Evolutionary conservation across 1,140 invertebrate species (phyloP).

Genomic region (Andricus grossulariae): DNA sequence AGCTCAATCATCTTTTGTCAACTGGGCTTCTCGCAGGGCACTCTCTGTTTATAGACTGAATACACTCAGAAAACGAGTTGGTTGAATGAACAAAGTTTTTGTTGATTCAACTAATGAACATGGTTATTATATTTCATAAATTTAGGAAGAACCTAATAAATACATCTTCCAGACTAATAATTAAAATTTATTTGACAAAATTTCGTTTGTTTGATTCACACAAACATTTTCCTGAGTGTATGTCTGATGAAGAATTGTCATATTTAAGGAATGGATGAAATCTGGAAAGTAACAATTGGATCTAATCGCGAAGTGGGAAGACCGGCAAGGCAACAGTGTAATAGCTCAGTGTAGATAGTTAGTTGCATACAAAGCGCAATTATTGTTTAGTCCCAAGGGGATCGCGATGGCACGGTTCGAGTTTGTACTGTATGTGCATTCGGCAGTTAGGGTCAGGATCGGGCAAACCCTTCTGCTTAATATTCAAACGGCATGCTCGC

Average conservation of each 20-base stretch:
- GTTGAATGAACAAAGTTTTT: too few species aligned
- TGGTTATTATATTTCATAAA: too few species aligned
- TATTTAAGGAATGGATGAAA: not conserved
- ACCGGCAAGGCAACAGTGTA: not conserved
- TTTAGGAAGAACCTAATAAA: too few species aligned
- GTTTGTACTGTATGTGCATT: constrained; percentile 24
- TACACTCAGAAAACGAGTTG: too few species aligned
- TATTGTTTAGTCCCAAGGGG: constrained; percentile 28
- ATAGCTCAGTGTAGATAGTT: constrained; percentile 14
- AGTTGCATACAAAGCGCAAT: constrained; percentile 29
- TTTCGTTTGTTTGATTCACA: too few species aligned
- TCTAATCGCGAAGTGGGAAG: not conserved
- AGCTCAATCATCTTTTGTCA: not conserved
- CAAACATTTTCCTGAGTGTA: too few species aligned
- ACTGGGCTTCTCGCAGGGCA: too few species aligned
- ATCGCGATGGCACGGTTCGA: constrained; percentile 39
- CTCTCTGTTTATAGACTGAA: too few species aligned
- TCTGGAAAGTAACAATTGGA: not conserved
- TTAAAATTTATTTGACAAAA: too few species aligned
- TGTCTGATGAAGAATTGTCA: too few species aligned
- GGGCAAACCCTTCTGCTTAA: constrained; percentile 52
- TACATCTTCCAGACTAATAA: too few species aligned
- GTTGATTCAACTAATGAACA: too few species aligned
- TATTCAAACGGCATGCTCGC: constrained; percentile 58
- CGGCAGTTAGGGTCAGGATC: constrained; percentile 28